Evolutionary conservation across 1,140 invertebrate genomes (phyloP), one percentile per base, ranked within the genome.

Genomic region (Drosophila punjabiensis): DNA sequence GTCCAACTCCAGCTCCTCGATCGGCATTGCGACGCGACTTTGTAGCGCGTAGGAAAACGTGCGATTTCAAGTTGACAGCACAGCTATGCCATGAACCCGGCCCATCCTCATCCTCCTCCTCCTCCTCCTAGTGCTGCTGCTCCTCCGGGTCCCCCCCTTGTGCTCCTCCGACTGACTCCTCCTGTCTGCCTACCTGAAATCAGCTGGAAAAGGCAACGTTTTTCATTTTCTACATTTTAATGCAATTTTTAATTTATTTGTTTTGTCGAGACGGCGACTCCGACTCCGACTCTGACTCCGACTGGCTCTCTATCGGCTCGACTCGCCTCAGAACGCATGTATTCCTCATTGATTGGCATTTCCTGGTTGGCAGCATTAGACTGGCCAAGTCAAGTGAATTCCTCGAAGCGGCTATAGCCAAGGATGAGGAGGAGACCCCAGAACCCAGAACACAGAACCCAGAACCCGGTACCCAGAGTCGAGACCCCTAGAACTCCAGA

Each of bases 201-300:
- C 82, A 91, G 86, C 81, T 89, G 77, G 87, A 81, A 88, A 85
- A 84, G 81, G 86, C 85, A 91, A 89, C 79, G 79, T 91, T 90
- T 90, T 87, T 90, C 87, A 86, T 90, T 91, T 91, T 91, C 66
- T 87, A 91, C 87, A 90, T 90, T 90, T 91, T 90, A 91, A 90
- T 90, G 87, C 80, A 90, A 90, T 87, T 87, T 90, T 90, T 90
- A 90, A 90, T 90, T 90, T 90, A 90, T 90, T 90, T 90, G 87
- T 91, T 90, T 90, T 90, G 81, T 41, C 71, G 70, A 64, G 82
- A 69, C 67, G 37, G 41, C 50, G 55, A 61, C 53, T 65, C 48
- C 60, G 39, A 39, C 58, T 30, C 32, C 59, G 32, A 37, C 68
- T 76, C n/a, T 32, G 33, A 55, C 45, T 39, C 33, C 37, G 33